Conservation (phyloP, 2,888 invertebrate species). For the Perizoma affinitatum region DNA sequence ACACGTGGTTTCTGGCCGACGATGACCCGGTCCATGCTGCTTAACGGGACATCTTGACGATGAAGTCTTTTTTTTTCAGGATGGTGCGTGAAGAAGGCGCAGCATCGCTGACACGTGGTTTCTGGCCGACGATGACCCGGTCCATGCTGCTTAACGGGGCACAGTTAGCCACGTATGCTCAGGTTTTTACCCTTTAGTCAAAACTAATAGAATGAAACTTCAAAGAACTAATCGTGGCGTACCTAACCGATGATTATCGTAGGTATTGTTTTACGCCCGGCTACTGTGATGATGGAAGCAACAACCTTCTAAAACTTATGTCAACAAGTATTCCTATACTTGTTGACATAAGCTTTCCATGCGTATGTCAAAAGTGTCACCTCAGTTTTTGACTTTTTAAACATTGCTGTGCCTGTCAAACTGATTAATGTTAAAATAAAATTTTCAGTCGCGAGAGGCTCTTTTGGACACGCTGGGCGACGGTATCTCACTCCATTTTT, state of each 20-base stretch:
- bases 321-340: too few species aligned
- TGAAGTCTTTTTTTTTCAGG: slow-evolving; percentile 27
- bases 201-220: background rate
- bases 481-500: slow-evolving; percentile 92
- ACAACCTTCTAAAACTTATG: too few species aligned
- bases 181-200: slow-evolving; percentile 62
- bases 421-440: too few species aligned
- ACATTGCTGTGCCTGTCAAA: too few species aligned
- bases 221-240: too few species aligned
- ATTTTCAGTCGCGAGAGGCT: slow-evolving; percentile 51
- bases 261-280: too few species aligned
- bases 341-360: too few species aligned
- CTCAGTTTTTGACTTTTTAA: too few species aligned
- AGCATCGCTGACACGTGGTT: slow-evolving; percentile 93
- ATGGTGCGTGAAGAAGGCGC: slow-evolving; percentile 78
- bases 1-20: slow-evolving; percentile 94
- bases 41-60: slow-evolving; percentile 91
- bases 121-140: slow-evolving; percentile 90
- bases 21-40: slow-evolving; percentile 95
- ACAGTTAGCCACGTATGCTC: slow-evolving; percentile 96
- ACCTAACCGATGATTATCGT: too few species aligned
- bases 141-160: slow-evolving; percentile 98
- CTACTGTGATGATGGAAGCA: too few species aligned
- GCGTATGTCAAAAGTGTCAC: too few species aligned
- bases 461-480: slow-evolving; percentile 85